Evolutionary conservation across 23 tunicate species (phyloP), one percentile per base, ranked within the genome.

Genomic region (Styela plicata): DNA sequence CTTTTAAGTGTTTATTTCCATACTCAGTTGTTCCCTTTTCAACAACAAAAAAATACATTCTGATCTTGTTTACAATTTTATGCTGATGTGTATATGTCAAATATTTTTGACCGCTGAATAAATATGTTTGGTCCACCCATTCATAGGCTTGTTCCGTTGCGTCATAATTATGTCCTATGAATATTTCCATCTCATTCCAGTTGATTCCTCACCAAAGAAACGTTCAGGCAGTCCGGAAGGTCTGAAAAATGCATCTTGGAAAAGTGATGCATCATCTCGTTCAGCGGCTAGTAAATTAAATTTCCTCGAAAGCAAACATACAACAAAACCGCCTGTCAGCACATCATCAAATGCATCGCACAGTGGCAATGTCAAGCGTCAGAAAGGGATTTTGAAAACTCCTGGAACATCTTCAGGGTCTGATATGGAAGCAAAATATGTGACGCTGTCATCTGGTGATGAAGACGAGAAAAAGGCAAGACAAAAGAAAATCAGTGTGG

Each of bases 361-460:
- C 57, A 7, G 57, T 13, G 13, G 57, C 13, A 44, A 13, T 13
- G 57, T 44, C 13, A 44, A 44, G 24, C 31, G 30, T 18, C 30
- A 29, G 71, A 76, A 44, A 44, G 81, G 81, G 21, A 76, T 76
- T 36, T 53, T 76, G 64, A 76, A 76, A 44, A 44, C 64, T 16
- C 30, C 71, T 18, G 71, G 71, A 67, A 27, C 30, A 18, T 36
- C 64, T 7, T 36, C 64, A 7, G 81, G 81, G 7, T 76, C 81
- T 0, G 78, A 73, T 31, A 16, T 30, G 57, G 78, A 73, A 24
- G 53, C 53, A 1, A 73, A 1, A 73, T 73, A 64, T 19, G 22
- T 22, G 30, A 63, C 78, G 18, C 63, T 33, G 18, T 73, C 78
- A 1, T 76, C 81, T n/a, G 81, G 81, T 27, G 81, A 76, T 23